A percentile compares a stretch with the other conserved stretches of the same genome.
Evolutionary conservation across 2,888 invertebrate genomes (phyloP).

Genomic region (Amiota minor): DNA sequence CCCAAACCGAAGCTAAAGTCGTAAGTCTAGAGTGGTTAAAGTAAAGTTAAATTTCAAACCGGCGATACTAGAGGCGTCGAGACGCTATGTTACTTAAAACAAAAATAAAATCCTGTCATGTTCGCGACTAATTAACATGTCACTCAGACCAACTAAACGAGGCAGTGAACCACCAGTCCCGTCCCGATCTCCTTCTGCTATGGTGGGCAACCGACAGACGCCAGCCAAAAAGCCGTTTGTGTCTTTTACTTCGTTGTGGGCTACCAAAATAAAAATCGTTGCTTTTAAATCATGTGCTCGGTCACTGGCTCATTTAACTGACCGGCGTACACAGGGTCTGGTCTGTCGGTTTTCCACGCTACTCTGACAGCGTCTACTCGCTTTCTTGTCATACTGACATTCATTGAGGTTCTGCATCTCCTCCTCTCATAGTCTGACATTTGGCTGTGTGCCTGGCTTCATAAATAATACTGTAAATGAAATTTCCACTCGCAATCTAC

Average conservation of each 20-base stretch:
- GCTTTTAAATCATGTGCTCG: constrained; percentile 25
- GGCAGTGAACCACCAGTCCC: constrained; percentile 4
- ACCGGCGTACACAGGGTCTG: too few species aligned
- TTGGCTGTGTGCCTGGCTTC: constrained; percentile 25
- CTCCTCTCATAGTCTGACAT: constrained; percentile 13
- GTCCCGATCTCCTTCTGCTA: not conserved
- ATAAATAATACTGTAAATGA: constrained; percentile 29
- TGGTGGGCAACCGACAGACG: constrained; percentile 16
- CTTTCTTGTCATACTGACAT: constrained; percentile 1
- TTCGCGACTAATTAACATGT: constrained; percentile 69
- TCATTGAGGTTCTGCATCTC: constrained; percentile 14
- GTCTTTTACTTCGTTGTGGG: not conserved
- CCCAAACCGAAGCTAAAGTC: constrained; percentile 38
- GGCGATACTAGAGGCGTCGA: constrained; percentile 38
- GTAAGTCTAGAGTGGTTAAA: too few species aligned
- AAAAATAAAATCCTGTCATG: constrained; percentile 66
- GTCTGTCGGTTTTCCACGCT: too few species aligned
- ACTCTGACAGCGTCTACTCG: too few species aligned
- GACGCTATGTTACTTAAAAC: constrained; percentile 38
- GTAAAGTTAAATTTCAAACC: too few species aligned
- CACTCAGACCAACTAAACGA: constrained; percentile 51
- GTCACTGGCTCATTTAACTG: not conserved
- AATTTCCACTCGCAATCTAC: constrained; percentile 16
- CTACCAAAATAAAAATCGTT: constrained; percentile 4
- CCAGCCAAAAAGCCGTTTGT: constrained; percentile 6